Evolutionary conservation across 2,888 invertebrate genomes (phyloP).

Genomic region (Arge pagana): DNA sequence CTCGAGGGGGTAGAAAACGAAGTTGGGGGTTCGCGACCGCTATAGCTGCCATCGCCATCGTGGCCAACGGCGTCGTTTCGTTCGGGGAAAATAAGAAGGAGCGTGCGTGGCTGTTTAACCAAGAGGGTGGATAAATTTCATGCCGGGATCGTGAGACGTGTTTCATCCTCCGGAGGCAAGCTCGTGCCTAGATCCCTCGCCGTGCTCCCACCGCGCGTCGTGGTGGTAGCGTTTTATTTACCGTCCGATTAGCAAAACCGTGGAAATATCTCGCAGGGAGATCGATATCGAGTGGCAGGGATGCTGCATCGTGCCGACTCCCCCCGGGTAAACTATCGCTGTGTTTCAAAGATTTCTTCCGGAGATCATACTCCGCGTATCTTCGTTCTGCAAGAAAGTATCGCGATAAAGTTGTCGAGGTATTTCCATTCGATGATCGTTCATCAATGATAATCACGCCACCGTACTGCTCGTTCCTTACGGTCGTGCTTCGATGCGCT

Average conservation of each 20-base stretch:
- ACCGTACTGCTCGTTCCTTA: too few relatives aligned
- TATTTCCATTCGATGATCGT: too few relatives aligned
- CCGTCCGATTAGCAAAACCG: slow-evolving; percentile 11
- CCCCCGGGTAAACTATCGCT: too few relatives aligned
- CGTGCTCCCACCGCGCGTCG: too few relatives aligned
- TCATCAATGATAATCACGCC: too few relatives aligned
- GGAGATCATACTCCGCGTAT: too few relatives aligned
- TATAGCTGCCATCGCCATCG: slow-evolving; percentile 26
- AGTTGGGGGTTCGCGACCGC: slow-evolving; percentile 16
- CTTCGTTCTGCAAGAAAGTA: too few relatives aligned
- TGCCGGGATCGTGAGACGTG: slow-evolving; percentile 67
- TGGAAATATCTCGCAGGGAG: slow-evolving; percentile 12
- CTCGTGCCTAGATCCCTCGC: background rate
- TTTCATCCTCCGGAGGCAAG: slow-evolving; percentile 52
- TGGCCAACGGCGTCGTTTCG: slow-evolving; percentile 1
- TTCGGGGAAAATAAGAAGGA: slow-evolving; percentile 34
- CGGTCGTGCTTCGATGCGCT: too few relatives aligned
- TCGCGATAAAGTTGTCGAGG: too few relatives aligned
- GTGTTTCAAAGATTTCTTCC: too few relatives aligned
- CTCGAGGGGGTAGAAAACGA: slow-evolving; percentile 16
- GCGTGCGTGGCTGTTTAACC: slow-evolving; percentile 52
- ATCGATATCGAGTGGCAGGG: slow-evolving; percentile 4
- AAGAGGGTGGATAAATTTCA: slow-evolving; percentile 53
- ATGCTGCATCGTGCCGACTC: too few relatives aligned
- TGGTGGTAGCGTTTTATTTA: background rate